A percentile compares a stretch with the other conserved stretches of the same genome.
Evolutionary conservation across 53 echinoderm and acorn worm genomes (phyloP).

Genomic region (Arbacia lixula): DNA sequence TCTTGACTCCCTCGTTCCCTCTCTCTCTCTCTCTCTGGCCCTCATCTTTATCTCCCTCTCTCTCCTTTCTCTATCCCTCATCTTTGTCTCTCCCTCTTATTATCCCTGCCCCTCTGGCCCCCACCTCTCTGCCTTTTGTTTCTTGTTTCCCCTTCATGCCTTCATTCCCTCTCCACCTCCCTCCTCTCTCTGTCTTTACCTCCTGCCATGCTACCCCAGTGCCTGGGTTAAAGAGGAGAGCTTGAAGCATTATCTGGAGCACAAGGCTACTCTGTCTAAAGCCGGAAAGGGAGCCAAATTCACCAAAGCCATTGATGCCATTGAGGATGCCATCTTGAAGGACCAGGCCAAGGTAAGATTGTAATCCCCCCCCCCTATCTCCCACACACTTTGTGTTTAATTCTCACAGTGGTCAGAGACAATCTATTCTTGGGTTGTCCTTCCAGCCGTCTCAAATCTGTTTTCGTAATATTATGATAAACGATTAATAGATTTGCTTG

Average conservation of each 20-base stretch:
- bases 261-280: slow-evolving; percentile 83
- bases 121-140: background rate
- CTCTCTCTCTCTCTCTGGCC: background rate
- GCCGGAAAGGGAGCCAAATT: slow-evolving; percentile 93
- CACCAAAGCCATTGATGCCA: slow-evolving; percentile 89
- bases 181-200: background rate
- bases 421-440: too few species aligned
- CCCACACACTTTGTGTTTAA: too few species aligned
- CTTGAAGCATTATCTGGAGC: slow-evolving; percentile 80
- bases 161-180: background rate
- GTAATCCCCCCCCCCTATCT: background rate
- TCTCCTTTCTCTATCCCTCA: background rate
- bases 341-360: slow-evolving; percentile 79
- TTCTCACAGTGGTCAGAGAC: too few species aligned
- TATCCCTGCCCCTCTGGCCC: background rate
- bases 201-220: slow-evolving; percentile 42
- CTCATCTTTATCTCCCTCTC: background rate
- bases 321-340: slow-evolving; percentile 84
- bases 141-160: background rate
- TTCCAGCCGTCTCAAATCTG: too few species aligned
- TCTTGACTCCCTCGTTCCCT: background rate
- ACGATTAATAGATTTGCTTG: too few species aligned
- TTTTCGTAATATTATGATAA: too few species aligned
- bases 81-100: background rate
- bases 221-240: slow-evolving; percentile 97